Conservation (phyloP, 2,888 invertebrate genomes). For the Aphidoletes aphidimyza region DNA sequence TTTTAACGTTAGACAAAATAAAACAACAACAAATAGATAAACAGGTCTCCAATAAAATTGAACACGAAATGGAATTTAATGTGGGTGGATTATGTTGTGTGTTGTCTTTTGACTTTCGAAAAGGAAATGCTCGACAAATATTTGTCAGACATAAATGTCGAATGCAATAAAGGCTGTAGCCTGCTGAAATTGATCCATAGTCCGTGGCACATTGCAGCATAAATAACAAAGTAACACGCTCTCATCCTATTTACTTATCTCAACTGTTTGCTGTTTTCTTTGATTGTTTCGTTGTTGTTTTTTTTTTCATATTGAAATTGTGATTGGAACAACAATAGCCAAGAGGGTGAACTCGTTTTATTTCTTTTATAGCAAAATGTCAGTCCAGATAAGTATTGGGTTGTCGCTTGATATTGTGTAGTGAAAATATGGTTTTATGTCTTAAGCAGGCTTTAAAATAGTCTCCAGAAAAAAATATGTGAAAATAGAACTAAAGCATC, state of each 20-base stretch:
- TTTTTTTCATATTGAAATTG: no score
- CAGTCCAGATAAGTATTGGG: not conserved
- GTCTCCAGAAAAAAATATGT: not conserved
- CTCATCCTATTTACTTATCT: not conserved
- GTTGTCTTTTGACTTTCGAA: not conserved
- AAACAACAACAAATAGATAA: no score
- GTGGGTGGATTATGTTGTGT: not conserved
- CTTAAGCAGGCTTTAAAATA: not conserved
- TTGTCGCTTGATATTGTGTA: not conserved
- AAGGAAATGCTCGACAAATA: not conserved
- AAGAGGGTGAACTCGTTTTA: not conserved
- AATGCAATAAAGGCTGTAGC: not conserved
- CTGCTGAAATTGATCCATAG: constrained; percentile 14
- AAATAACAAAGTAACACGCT: constrained; percentile 14
- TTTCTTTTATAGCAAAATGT: not conserved
- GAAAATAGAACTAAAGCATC: no score
- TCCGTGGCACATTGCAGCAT: not conserved
- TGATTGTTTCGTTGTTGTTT: not conserved
- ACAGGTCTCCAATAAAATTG: no score
- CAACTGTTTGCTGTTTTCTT: no score
- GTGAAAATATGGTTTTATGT: not conserved
- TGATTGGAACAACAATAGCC: not conserved
- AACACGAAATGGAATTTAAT: not conserved
- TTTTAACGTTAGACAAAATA: no score
- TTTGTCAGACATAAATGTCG: not conserved